These are phyloP conservation scores for Eurystomus gularis DNA, from an alignment of 2,113 vertebrate species.

Conservation along the genomic window DNA sequence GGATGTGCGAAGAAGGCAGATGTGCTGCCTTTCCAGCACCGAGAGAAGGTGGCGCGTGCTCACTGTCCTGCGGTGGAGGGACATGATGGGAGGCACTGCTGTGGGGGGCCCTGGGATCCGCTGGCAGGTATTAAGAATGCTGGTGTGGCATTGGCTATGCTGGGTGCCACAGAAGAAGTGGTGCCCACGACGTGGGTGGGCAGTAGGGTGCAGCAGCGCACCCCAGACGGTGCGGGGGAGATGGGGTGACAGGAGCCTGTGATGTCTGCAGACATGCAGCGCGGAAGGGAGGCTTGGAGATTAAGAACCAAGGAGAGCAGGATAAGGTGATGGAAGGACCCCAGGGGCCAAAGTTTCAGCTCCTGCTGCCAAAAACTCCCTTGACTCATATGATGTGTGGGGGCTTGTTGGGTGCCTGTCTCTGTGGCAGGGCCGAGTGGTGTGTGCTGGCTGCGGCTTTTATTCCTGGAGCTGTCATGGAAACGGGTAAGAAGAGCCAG, in stretches of 20 bases:
- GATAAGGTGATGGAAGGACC: neutral
- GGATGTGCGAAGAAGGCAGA: neutral
- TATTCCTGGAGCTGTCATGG: neutral
- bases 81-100: accelerated
- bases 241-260: accelerated
- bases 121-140: neutral
- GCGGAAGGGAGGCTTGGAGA: neutral
- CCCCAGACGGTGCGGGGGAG: accelerated
- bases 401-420: neutral
- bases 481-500: accelerated
- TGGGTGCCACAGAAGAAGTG: neutral
- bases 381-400: accelerated
- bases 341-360: neutral
- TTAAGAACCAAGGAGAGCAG: neutral
- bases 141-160: accelerated
- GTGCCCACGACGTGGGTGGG: accelerated
- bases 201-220: accelerated
- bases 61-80: neutral
- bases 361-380: neutral
- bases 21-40: neutral
- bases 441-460: neutral
- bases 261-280: accelerated
- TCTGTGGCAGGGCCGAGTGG: too few relatives aligned
- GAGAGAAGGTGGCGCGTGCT: neutral
- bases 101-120: neutral